Evolutionary conservation across 2,113 vertebrate genomes (phyloP).

Genomic region (Sarotherodon lohbergeri): DNA sequence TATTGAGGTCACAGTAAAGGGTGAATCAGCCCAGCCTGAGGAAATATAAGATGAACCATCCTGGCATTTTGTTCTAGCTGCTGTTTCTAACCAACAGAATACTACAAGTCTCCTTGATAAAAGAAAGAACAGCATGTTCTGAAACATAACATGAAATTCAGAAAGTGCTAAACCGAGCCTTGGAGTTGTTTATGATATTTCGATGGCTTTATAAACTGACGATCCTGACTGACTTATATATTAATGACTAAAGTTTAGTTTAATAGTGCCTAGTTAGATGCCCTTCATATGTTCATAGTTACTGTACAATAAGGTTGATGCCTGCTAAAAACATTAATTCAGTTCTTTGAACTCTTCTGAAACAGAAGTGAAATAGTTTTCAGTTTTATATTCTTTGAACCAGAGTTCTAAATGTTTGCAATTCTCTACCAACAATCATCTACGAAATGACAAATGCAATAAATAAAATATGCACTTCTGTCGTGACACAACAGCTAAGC

Average conservation of each 20-base stretch:
- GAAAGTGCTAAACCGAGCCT: not conserved
- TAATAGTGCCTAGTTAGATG: not conserved
- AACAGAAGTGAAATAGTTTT: not conserved
- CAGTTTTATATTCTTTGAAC: not conserved
- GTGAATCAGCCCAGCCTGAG: slow-evolving; percentile 36
- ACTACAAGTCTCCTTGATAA: not conserved
- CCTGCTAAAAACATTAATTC: not conserved
- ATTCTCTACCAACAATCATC: not conserved
- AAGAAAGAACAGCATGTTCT: not conserved
- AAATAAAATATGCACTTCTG: not conserved
- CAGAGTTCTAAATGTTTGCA: not conserved
- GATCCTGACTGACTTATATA: not conserved
- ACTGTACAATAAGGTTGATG: not conserved
- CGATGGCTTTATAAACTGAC: not conserved
- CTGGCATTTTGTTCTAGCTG: slow-evolving; percentile 18
- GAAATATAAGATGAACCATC: slow-evolving; percentile 31
- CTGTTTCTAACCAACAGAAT: not conserved
- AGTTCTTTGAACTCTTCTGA: not conserved
- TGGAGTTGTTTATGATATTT: not conserved
- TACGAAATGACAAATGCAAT: not conserved
- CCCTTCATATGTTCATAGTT: not conserved
- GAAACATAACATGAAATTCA: not conserved
- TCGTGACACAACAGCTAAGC: not conserved
- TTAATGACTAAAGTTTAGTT: not conserved
- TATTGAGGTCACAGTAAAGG: slow-evolving; percentile 24